Evolutionary conservation across 2,888 invertebrate genomes (phyloP), one percentile per base, ranked within the genome.

Genomic region (Argyresthia goedartella): DNA sequence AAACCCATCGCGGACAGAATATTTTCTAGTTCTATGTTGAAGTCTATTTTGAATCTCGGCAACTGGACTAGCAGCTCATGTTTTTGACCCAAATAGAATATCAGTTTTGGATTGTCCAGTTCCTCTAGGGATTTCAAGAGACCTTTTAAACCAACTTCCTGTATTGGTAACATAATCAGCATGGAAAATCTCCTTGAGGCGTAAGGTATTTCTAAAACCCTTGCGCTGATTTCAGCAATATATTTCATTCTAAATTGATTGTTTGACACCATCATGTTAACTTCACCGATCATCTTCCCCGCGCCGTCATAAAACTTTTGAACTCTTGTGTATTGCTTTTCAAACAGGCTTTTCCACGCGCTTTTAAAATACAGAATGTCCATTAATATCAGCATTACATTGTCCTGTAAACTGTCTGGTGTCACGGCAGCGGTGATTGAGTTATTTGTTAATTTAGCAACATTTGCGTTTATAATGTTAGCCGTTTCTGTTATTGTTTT

Each of bases 81-180:
- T 14, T 44, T 13, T 9, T 4, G 14, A 15, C 14, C n/a, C 13
- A 44, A 14, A 15, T 44, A 2, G 44, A 44, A 44, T 4, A 44
- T 44, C 6, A 13, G 9, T 44, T 14, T 14, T 14, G 14, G 15
- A 8, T 14, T 9, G 14, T 15, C 8, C 9, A 13, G 13, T 9
- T 44, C 25, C 25, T 25, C 25, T 4, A 92, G 62, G 11, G 76
- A 76, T 0, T 85, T 72, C 1, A 91, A 66, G 1, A 91, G 81
- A 4, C 69, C 70, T 3, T 67, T 63, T 4, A 88, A 53, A 1
- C 75, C 63, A 13, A 77, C 73, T 25, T 81, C 81, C 35, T 71
- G 66, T 50, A 80, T 67, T 0, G 93, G 93, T 34, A 92, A 63
- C 54, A 92, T 73, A 2, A 92, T 61, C 7, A 92, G 69, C 92